These are phyloP conservation scores for Hydrozoanthus tunicans DNA, from an alignment of 64 coral and sea anemone genomes.

Conservation along the genomic window DNA sequence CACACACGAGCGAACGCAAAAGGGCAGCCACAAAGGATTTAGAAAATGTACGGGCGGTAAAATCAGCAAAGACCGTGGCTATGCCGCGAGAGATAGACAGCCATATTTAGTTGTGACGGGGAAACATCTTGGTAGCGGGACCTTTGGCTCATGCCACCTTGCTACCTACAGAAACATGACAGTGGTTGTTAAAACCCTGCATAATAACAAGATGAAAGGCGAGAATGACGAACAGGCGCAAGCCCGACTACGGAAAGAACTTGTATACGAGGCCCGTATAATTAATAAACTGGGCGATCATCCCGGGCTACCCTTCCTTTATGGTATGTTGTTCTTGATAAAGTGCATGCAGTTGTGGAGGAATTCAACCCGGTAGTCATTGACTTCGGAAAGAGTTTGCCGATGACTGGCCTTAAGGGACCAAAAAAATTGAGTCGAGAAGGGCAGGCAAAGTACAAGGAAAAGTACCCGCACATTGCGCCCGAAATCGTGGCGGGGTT, in stretches of 20 bases:
- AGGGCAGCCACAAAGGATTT: neutral
- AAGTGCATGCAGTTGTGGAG: neutral
- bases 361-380: conserved; percentile 27
- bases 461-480: conserved; percentile 35
- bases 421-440: neutral
- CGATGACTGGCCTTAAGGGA: conserved; percentile 21
- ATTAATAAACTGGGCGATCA: conserved; percentile 50
- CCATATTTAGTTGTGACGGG: conserved; percentile 10
- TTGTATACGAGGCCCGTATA: conserved; percentile 43
- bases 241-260: conserved; percentile 17
- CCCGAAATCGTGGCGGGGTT: conserved; percentile 23
- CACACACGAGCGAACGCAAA: neutral
- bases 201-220: neutral
- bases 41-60: neutral
- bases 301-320: conserved; percentile 54
- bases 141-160: conserved; percentile 38
- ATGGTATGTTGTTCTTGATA: conserved; percentile 39
- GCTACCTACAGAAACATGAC: conserved; percentile 23
- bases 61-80: neutral
- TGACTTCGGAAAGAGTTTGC: conserved; percentile 56
- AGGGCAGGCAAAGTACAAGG: neutral
- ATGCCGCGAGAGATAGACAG: neutral
- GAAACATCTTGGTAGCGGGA: conserved; percentile 33
- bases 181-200: conserved; percentile 38
- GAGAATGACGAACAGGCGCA: neutral